Evolutionary conservation across 2,113 vertebrate species (phyloP), one percentile per base, ranked within the genome.

Genomic region (Circaetus cinerascens): DNA sequence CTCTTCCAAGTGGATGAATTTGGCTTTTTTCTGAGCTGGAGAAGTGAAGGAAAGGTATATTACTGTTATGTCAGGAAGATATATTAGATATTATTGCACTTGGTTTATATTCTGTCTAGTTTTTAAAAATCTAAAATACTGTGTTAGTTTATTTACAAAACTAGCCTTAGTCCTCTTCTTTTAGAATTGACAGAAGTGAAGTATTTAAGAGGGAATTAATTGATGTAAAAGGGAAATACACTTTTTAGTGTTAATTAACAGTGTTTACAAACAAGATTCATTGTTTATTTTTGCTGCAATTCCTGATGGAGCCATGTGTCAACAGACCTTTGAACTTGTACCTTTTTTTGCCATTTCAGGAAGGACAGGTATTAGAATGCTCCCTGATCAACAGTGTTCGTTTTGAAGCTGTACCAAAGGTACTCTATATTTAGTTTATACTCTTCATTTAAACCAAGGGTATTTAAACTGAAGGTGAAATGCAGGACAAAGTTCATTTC

Each of bases 331-430:
- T 86, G 64, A 96, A 67, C 67, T 96, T 69, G 3, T 40, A 64
- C 11, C 60, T 30, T 78, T 86, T 95, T 97, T 89, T 97, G 17
- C 88, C 30, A 1, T 95, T 98, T 92, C 97, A 99, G 99, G 99
- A 99, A 98, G 99, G 99, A 82, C 99, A 99, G 96, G 99, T 99
- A 46, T 98, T 99, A 46, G 99, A 99, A 98, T 99, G 99, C 86
- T 99, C 99, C 66, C 98, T 99, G 90, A 99, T 99, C 98, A 99
- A 99, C 98, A 99, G 99, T 75, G 99, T 99, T 88, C 99, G 99
- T 6, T 98, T 98, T 74, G 99, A 99, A 95, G 97, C 98, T 55
- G 97, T 98, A 76, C 99, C 99, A 79, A 99, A 99, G 99, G 99
- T 99, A 98, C 45, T 69, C 45, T 57, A 1, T 8, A 18, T 45